phyloP scores from a whole-genome alignment of 2,797 vertebrate genomes.

The Oryzias sinensis region DNA sequence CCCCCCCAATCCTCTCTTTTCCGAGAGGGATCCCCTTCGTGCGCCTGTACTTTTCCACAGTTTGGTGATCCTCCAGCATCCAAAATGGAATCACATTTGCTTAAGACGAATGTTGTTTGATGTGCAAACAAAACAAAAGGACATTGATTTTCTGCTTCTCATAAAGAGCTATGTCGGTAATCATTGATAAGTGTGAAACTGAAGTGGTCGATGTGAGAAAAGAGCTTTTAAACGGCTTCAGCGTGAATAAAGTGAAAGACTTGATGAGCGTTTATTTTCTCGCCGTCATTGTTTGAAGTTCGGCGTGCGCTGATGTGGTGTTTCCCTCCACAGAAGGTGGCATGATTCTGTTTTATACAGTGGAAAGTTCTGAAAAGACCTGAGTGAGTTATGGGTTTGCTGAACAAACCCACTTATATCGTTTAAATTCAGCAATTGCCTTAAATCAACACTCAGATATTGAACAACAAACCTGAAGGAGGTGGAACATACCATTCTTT shows the following conservation, averaged over 20 bases:
- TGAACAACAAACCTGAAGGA: no score
- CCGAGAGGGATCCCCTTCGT: slow-evolving; percentile 60
- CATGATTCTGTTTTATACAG: background rate
- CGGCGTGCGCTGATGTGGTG: slow-evolving; percentile 6
- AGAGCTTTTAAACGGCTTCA: slow-evolving; percentile 17
- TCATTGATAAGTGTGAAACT: slow-evolving; percentile 62
- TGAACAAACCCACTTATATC: background rate
- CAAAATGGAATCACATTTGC: slow-evolving; percentile 30
- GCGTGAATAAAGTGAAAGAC: slow-evolving; percentile 11
- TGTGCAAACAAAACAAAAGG: slow-evolving; percentile 20
- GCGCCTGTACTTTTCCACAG: slow-evolving; percentile 47
- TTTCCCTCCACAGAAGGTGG: slow-evolving; percentile 12
- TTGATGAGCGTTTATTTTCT: slow-evolving; percentile 7
- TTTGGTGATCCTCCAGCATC: background rate
- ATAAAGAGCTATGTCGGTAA: slow-evolving; percentile 54
- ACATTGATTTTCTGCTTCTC: background rate
- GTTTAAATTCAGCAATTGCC: no score
- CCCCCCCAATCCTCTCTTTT: background rate
- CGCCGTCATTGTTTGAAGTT: slow-evolving; percentile 3
- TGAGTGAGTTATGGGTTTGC: background rate
- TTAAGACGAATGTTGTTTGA: slow-evolving; percentile 32
- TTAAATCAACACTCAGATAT: no score
- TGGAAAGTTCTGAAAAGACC: background rate
- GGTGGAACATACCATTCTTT: no score
- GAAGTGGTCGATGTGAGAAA: slow-evolving; percentile 15